Evolutionary conservation across 2,797 vertebrate species (phyloP), one percentile per base, ranked within the genome.

Genomic region (Pogoniulus pusillus): DNA sequence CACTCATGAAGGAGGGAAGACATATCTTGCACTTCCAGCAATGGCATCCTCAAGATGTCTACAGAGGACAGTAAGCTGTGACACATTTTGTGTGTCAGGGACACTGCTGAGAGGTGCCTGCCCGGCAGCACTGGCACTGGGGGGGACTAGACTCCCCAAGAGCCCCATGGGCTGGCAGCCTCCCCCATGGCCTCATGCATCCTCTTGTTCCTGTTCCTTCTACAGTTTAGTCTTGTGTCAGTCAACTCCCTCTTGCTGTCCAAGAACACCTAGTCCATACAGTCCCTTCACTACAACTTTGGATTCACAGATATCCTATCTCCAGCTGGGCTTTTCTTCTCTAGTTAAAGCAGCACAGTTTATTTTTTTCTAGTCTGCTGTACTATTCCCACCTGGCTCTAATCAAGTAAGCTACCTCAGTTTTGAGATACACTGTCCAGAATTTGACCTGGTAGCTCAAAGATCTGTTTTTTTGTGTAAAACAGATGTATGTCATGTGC

Each of bases 61-160:
- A 0, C 10, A 63, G 71, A 82, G 43, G 39, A 77, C 6, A 5
- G 4, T 0, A 72, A 16, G 14, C 32, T 74, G 29, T 39, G n/a
- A 78, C 16, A 19, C 16, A 27, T 8, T 3, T 9, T 62, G 16
- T 34, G 23, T 4, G 4, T 14, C 8, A 24, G 35, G 51, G 30
- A 10, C 35, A 12, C 6, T 2, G 2, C 41, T 72, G 53, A 20
- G 5, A 55, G 23, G 26, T 12, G 12, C 5, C 24, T 49, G 22
- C 15, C 27, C 51, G 20, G 3, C 0, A 1, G 29, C 20, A 59
- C 8, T 20, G 32, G 2, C 2, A 2, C 27, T 34, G 11, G 9
- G n/a, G n/a, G 10, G 4, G 24, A 26, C 70, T 16, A 45, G 37
- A 51, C 13, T 68, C 1, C 4, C 17, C 45, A 29, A 5, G 15